phyloP scores from a whole-genome alignment of 2,113 vertebrate species.

The Acanthisitta chloris region DNA sequence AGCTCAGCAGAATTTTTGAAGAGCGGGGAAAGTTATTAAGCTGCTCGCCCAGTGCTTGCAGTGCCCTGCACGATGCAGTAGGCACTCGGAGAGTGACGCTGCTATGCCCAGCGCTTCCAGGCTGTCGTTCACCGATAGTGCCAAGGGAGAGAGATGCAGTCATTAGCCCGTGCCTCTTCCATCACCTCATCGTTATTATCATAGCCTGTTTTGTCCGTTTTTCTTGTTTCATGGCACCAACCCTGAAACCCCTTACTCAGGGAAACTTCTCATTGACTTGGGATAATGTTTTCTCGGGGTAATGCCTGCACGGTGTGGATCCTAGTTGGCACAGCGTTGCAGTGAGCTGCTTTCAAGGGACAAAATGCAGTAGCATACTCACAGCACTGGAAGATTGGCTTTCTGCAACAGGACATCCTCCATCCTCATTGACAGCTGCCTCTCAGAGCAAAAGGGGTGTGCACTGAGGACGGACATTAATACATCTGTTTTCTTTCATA shows the following conservation, averaged over 20 bases:
- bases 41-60: background rate
- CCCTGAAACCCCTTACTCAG: background rate
- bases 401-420: background rate
- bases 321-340: background rate
- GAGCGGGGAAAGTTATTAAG: rapidly evolving
- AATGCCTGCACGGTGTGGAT: background rate
- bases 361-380: background rate
- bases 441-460: background rate
- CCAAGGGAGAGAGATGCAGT: background rate
- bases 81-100: rapidly evolving
- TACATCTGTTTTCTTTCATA: background rate
- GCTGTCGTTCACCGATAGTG: background rate
- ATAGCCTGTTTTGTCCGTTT: background rate
- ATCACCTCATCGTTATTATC: background rate
- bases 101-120: rapidly evolving
- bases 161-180: background rate
- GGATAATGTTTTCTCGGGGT: background rate
- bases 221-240: background rate
- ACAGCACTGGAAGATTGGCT: background rate
- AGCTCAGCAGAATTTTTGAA: background rate
- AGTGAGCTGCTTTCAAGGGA: background rate
- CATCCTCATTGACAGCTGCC: background rate
- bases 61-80: background rate
- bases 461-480: background rate
- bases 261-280: background rate